Evolutionary conservation across 2,888 invertebrate genomes (phyloP).

Genomic region (Peribatodes rhomboidaria): DNA sequence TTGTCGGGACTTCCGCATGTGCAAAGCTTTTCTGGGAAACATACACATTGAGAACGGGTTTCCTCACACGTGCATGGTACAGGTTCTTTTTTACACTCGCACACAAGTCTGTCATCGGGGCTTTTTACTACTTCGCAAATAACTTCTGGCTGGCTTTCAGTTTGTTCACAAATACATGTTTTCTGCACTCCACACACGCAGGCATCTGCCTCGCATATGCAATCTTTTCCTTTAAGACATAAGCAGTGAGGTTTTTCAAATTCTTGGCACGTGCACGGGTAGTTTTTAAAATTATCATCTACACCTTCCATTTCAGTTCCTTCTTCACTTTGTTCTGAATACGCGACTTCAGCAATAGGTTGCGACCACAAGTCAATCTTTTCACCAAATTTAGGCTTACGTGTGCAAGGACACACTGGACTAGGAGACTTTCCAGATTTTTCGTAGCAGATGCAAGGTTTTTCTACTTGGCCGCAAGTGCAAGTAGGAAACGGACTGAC

Average conservation of each 20-base stretch:
- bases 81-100: constrained; percentile 58
- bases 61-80: constrained; percentile 64
- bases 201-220: constrained; percentile 60
- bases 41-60: constrained; percentile 58
- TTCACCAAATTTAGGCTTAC: constrained; percentile 56
- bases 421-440: constrained; percentile 62
- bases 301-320: constrained; percentile 27
- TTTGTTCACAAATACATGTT: constrained; percentile 68
- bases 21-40: constrained; percentile 64
- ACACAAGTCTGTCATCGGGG: constrained; percentile 62
- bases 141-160: constrained; percentile 49
- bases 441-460: constrained; percentile 71
- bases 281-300: constrained; percentile 45
- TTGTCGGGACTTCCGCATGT: constrained; percentile 69
- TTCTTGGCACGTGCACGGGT: constrained; percentile 68
- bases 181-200: constrained; percentile 70
- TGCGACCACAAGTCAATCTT: constrained; percentile 28
- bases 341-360: constrained; percentile 22
- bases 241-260: constrained; percentile 58
- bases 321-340: constrained; percentile 27
- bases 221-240: constrained; percentile 67
- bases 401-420: constrained; percentile 69
- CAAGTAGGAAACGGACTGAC: constrained; percentile 61
- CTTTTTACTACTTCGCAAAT: constrained; percentile 51
- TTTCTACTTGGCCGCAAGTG: constrained; percentile 67